Conservation (phyloP, 1,140 invertebrate species). For the Drosophila ogumai region DNA sequence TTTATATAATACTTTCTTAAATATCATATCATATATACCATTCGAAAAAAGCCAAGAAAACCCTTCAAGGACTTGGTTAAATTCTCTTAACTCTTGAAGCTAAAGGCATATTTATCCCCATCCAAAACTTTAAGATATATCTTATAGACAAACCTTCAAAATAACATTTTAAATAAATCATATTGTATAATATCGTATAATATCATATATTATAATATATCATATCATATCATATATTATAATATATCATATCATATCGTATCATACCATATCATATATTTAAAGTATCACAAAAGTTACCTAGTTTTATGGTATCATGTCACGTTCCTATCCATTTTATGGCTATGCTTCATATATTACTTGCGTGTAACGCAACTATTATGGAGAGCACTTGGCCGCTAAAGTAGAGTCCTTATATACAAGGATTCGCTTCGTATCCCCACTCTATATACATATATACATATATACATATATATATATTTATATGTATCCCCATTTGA, state of each 20-base stretch:
- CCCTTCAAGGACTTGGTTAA: too few relatives aligned
- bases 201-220: too few relatives aligned
- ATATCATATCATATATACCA: background rate
- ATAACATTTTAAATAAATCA: too few relatives aligned
- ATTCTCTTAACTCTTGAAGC: too few relatives aligned
- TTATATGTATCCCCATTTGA: conserved; percentile 24
- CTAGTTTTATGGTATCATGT: background rate
- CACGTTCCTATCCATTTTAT: background rate
- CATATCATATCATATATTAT: too few relatives aligned
- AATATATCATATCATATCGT: background rate
- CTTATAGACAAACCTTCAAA: too few relatives aligned
- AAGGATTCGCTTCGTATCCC: conserved; percentile 1
- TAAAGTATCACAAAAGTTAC: background rate
- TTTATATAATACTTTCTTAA: background rate
- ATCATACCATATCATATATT: background rate
- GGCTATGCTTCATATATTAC: conserved; percentile 7
- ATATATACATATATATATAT: background rate
- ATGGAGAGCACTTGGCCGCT: conserved; percentile 37
- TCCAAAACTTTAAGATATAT: background rate
- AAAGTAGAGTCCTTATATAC: conserved; percentile 37
- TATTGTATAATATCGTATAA: too few relatives aligned
- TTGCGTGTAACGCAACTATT: conserved; percentile 40
- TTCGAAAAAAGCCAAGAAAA: background rate
- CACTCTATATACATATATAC: background rate
- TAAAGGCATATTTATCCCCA: too few relatives aligned